Evolutionary conservation across 2,797 vertebrate species (phyloP).

Genomic region (Jordanella pulchra): DNA sequence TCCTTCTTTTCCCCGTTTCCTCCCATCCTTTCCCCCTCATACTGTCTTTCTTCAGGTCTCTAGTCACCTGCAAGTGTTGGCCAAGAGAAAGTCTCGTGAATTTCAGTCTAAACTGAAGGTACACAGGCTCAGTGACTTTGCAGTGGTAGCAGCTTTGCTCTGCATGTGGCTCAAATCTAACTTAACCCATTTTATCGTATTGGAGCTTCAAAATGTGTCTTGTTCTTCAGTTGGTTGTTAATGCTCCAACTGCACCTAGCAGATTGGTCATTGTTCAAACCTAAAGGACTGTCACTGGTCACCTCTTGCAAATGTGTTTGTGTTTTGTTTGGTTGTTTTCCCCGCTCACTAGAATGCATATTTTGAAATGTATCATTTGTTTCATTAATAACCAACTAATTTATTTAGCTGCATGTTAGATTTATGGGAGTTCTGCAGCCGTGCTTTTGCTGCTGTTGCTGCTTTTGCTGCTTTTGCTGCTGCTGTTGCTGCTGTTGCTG

Average conservation of each 20-base stretch:
- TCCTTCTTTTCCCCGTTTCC: constrained; percentile 63
- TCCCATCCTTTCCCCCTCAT: constrained; percentile 61
- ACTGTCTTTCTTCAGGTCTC: constrained; percentile 91
- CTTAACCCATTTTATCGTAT: constrained; percentile 15
- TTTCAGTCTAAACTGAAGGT: constrained; percentile 99
- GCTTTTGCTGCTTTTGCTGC: neutral
- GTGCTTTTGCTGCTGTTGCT: neutral
- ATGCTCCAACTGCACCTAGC: neutral
- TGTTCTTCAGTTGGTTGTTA: constrained; percentile 12
- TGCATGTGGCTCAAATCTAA: constrained; percentile 41
- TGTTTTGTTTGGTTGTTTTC: no score
- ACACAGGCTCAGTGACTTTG: constrained; percentile 72
- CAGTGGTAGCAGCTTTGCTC: constrained; percentile 48
- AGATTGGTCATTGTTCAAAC: neutral
- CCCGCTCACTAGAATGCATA: neutral
- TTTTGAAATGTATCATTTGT: neutral
- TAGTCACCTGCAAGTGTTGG: constrained; percentile 99
- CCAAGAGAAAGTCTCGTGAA: constrained; percentile 96
- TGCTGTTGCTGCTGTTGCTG: neutral
- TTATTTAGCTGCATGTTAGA: constrained; percentile 8
- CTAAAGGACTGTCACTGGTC: neutral
- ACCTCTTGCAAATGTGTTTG: neutral
- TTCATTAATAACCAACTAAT: neutral
- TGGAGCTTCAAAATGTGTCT: constrained; percentile 1
- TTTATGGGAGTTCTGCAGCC: neutral